A percentile compares a stretch with the other conserved stretches of the same genome.
Conservation (phyloP, 2,888 invertebrate genomes). For the Drosophila prolongata region DNA sequence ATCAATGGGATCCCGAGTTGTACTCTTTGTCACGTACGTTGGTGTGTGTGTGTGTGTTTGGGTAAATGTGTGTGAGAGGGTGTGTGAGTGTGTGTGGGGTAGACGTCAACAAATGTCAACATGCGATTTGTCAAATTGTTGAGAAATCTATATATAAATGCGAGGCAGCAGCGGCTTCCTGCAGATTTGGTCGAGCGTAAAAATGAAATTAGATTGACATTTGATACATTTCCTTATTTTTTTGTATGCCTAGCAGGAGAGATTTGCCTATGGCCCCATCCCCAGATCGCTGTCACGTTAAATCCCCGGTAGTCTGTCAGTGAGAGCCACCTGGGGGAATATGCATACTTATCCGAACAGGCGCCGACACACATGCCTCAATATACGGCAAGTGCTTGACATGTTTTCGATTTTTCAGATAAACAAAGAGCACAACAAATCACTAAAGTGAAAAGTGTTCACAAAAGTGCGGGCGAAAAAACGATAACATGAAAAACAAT, state of each 20-base stretch:
- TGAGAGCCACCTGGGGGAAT: conserved; percentile 59
- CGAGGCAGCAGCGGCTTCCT: conserved; percentile 45
- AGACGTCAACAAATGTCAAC: conserved; percentile 75
- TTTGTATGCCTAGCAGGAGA: conserved; percentile 20
- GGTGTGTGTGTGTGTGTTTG: conserved; percentile 32
- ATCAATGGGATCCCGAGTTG: conserved; percentile 59
- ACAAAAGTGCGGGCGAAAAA: conserved; percentile 41
- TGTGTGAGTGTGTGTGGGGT: conserved; percentile 1
- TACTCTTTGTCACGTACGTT: conserved; percentile 58
- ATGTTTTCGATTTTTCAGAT: conserved; percentile 62
- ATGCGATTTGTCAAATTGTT: conserved; percentile 78
- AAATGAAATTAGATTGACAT: conserved; percentile 81
- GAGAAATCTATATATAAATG: conserved; percentile 50
- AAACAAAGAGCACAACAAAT: conserved; percentile 52
- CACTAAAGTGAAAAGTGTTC: conserved; percentile 73
- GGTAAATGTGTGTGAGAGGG: conserved; percentile 1
- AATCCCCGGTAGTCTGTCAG: conserved; percentile 65
- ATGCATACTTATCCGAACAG: conserved; percentile 18
- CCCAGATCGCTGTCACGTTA: conserved; percentile 59
- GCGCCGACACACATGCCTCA: conserved; percentile 48
- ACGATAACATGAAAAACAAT: conserved; percentile 73
- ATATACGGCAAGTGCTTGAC: conserved; percentile 59
- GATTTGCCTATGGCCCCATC: conserved; percentile 33
- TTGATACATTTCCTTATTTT: conserved; percentile 64
- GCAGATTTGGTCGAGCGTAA: conserved; percentile 66